Evolutionary conservation across 2,113 vertebrate species (phyloP), one percentile per base, ranked within the genome.

Genomic region (Ivindomyrus marchei): DNA sequence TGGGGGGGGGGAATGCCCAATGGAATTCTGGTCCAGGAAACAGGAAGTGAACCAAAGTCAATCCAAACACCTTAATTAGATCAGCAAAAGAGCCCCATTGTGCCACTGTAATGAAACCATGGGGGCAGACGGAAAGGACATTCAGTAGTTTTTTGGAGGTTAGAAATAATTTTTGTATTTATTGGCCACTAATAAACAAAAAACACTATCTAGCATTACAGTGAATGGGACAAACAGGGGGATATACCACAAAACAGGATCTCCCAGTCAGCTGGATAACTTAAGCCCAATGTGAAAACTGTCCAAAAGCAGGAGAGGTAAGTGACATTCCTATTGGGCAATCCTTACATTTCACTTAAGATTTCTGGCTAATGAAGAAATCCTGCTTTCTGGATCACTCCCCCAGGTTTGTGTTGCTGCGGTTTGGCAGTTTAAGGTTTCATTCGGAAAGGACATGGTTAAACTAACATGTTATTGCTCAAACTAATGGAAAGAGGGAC

Each of bases 1-100:
- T 24, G 87, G 36, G 80, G 39, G 17, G 91, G 62, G 45, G 11
- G 17, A 45, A 42, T 53, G 15, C 85, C 86, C 89, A 66, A 58
- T 89, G 70, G 87, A 88, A 91, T 77, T 80, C 46, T 74, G 31
- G 70, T 87, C 50, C 86, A 88, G 91, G 91, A 90, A 90, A 92
- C 92, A 92, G 92, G 92, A 93, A 93, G 92, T 91, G 89, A 91
- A 90, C 91, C 3, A 50, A 83, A 87, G 88, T 92, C 90, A 91
- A 83, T 89, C 89, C 90, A 93, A 53, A 88, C 89, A 90, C 24
- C 90, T 42, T 90, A 90, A 91, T 90, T 91, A 83, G 90, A 93
- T 92, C 91, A 93, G 91, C 91, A 88, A 84, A 70, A 90, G 85
- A 42, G 45, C 45, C 74, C 53, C 70, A 90, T 93, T 91, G 90